Base-by-base conservation (phyloP, 2,888 invertebrate species). In the Stenotaenia linearis region DNA sequence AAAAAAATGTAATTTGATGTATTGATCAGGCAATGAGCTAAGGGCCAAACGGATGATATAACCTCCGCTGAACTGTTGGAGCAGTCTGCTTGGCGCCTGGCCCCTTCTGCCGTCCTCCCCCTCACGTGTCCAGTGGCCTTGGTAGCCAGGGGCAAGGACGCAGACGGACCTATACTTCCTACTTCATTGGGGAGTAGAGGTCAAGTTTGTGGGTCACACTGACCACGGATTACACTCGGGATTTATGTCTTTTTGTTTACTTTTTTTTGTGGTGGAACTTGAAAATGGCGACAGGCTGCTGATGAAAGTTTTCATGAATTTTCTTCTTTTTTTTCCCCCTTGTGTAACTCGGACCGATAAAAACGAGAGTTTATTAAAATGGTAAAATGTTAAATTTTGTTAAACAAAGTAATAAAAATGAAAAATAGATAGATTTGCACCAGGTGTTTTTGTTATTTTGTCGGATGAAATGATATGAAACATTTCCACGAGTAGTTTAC, bases 141-240 rank as follows among this genome's bases (percentile, higher is more conserved):
- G 69, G 28, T 69, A 69, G 69, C 69, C 69, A 69, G 69, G 28
- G 69, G 69, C 69, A 69, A 69, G 69, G 69, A 25, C 69, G 69
- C 28, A 69, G 69, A 69, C 28, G 69, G 69, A 69, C 69, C 12
- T 69, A 25, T 28, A 69, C 69, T 69, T 69, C 69, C 69, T 69
- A 69, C 25, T 69, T 69, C 69, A 69, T 69, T 69, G 69, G 69
- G 69, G 69, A 69, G 69, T 25, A 69, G 69, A 69, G 69, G 69
- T 69, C 69, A 69, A 69, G 69, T 69, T 69, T 28, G 25, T 69
- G 69, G 69, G 69, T 69, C 69, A 69, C 69, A 69, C 69, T 69
- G 69, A 69, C 69, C 69, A 69, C 28, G 69, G 69, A 69, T 69
- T 69, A 69, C 69, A 69, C 28, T 7, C 50, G 4, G 69, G 25